Percentiles rank a stretch among this genome's conserved stretches.
Conservation (phyloP, 2,797 vertebrate species). For the Sarcoramphus papa region DNA sequence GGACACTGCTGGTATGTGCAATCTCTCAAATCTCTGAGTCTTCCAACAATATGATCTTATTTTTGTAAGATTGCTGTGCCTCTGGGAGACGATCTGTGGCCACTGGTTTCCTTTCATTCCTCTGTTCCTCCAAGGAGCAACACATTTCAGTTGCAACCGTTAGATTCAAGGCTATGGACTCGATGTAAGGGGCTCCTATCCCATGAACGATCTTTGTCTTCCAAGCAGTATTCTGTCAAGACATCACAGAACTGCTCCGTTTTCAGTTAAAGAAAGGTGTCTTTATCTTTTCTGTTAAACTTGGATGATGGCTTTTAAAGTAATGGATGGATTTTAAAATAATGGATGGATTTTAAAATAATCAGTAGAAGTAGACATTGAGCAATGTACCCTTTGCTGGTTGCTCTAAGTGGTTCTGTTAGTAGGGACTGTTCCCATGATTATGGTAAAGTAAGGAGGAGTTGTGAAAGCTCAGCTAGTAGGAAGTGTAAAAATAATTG, state of each 20-base stretch:
- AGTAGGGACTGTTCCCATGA: background rate
- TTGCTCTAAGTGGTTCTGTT: background rate
- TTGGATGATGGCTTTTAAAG: background rate
- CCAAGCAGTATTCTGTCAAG: background rate
- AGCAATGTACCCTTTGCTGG: background rate
- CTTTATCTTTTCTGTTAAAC: background rate
- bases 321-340: background rate
- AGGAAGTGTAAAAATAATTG: background rate
- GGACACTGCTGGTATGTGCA: background rate
- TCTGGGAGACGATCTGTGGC: background rate
- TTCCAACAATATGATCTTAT: background rate
- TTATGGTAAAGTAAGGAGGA: background rate
- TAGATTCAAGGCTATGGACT: background rate
- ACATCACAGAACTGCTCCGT: background rate
- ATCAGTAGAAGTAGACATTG: background rate
- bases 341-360: background rate
- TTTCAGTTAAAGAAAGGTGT: background rate
- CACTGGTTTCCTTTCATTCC: background rate
- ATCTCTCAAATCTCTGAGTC: background rate
- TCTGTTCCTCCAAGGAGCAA: background rate
- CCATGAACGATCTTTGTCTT: background rate
- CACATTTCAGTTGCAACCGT: background rate
- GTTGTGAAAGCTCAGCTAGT: background rate
- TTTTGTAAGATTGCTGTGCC: background rate
- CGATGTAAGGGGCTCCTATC: background rate